Evolutionary conservation across 2,797 vertebrate genomes (phyloP).

Genomic region (Mareca strepera): DNA sequence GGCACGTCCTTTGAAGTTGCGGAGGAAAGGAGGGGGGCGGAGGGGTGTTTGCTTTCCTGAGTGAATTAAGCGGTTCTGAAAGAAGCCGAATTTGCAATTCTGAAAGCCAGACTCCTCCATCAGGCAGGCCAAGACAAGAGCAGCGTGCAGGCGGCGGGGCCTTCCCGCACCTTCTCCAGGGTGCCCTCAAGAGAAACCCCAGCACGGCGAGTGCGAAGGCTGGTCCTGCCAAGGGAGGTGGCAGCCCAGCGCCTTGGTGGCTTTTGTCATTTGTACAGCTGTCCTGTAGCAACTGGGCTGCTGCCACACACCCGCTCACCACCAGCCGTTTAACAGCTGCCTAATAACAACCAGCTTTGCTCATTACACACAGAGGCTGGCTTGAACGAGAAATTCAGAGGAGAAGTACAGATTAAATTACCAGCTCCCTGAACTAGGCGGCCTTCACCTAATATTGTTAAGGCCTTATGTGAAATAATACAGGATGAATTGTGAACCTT

Average conservation of each 20-base stretch:
- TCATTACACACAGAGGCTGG: neutral
- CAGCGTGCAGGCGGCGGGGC: neutral
- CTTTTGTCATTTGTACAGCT: neutral
- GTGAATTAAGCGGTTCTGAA: neutral
- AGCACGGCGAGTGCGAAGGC: neutral
- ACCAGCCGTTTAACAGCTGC: neutral
- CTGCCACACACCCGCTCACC: neutral
- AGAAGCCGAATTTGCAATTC: slow-evolving; percentile 13
- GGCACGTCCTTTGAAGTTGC: neutral
- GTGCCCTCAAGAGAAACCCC: neutral
- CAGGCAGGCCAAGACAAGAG: neutral
- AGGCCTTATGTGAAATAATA: slow-evolving; percentile 38
- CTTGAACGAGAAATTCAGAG: slow-evolving; percentile 25
- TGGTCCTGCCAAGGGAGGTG: neutral
- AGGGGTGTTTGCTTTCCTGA: neutral
- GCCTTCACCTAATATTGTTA: slow-evolving; percentile 33
- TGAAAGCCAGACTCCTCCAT: neutral
- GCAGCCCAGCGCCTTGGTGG: neutral
- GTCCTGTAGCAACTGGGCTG: neutral
- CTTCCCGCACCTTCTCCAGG: neutral
- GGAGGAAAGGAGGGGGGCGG: accelerated
- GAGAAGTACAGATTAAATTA: slow-evolving; percentile 36
- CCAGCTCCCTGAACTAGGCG: neutral
- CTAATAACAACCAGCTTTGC: neutral
- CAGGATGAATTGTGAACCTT: slow-evolving; percentile 33